phyloP scores from a whole-genome alignment of 2,113 vertebrate genomes.

The Lucifuga dentata region DNA sequence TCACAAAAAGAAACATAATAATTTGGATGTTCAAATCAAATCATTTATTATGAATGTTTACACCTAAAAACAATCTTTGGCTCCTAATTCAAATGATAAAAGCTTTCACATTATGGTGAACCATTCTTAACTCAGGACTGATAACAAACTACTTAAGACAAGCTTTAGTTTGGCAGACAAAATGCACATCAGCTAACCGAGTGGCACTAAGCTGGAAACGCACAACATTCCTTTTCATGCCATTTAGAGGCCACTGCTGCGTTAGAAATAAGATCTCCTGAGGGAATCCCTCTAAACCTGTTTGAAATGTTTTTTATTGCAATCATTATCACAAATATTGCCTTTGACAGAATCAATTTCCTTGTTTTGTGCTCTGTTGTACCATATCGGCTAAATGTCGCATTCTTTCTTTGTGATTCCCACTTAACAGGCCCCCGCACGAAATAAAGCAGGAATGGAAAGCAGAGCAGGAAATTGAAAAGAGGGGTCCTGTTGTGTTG shows the following conservation, averaged over 20 bases:
- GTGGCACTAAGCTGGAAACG: slow-evolving; percentile 7
- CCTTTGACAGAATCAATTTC: slow-evolving; percentile 70
- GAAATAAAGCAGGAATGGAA: slow-evolving; percentile 73
- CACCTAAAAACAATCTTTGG: background rate
- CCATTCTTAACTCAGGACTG: background rate
- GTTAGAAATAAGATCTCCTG: slow-evolving; percentile 29
- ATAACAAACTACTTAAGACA: slow-evolving; percentile 10
- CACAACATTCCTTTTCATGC: slow-evolving; percentile 26
- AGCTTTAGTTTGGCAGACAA: slow-evolving; percentile 9
- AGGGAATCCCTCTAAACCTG: slow-evolving; percentile 50
- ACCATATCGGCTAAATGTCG: slow-evolving; percentile 66
- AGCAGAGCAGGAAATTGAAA: slow-evolving; percentile 80
- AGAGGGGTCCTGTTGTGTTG: slow-evolving; percentile 75
- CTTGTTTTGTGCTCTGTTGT: slow-evolving; percentile 60
- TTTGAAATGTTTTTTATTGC: slow-evolving; percentile 65
- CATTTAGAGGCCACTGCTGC: slow-evolving; percentile 44
- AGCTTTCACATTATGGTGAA: slow-evolving; percentile 5
- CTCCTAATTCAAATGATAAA: slow-evolving; percentile 6
- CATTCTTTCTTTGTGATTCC: slow-evolving; percentile 52
- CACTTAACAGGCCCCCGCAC: slow-evolving; percentile 67
- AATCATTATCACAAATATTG: slow-evolving; percentile 76
- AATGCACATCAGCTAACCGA: slow-evolving; percentile 13
- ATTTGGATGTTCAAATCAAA: too few species aligned
- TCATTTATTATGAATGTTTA: too few species aligned
- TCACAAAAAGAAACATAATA: too few species aligned